Conservation (phyloP, 2,888 invertebrate species). For the Plagodis pulveraria region DNA sequence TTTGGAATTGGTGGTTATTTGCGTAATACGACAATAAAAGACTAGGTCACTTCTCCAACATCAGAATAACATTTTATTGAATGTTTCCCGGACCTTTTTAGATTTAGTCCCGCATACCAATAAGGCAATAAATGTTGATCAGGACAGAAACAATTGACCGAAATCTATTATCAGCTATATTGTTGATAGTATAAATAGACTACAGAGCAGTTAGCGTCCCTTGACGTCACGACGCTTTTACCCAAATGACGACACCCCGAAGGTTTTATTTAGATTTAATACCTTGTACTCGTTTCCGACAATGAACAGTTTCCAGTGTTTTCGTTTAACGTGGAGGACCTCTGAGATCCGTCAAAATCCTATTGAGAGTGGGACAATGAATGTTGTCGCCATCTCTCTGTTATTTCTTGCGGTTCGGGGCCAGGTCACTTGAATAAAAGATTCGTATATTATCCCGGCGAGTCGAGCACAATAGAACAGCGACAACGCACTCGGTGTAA, state of each 20-base stretch:
- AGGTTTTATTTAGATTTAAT: slow-evolving; percentile 34
- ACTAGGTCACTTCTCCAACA: slow-evolving; percentile 58
- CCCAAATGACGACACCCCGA: slow-evolving; percentile 23
- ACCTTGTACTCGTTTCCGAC: slow-evolving; percentile 27
- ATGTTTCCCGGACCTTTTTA: slow-evolving; percentile 67
- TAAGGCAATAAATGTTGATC: slow-evolving; percentile 78
- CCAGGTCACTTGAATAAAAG: slow-evolving; percentile 82
- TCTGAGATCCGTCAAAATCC: slow-evolving; percentile 68
- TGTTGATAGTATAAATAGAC: slow-evolving; percentile 53
- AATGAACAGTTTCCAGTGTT: slow-evolving; percentile 53
- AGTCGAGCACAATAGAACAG: slow-evolving; percentile 68
- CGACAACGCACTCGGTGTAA: slow-evolving; percentile 75
- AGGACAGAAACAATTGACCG: slow-evolving; percentile 71
- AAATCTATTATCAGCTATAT: slow-evolving; percentile 68
- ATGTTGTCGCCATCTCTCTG: slow-evolving; percentile 72
- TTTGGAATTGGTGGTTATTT: too few relatives aligned
- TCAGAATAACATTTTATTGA: slow-evolving; percentile 71
- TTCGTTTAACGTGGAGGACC: slow-evolving; percentile 47
- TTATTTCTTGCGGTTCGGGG: slow-evolving; percentile 74
- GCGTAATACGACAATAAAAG: slow-evolving; percentile 9
- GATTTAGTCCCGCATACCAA: slow-evolving; percentile 75
- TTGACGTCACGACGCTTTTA: slow-evolving; percentile 25
- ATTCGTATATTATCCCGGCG: slow-evolving; percentile 77
- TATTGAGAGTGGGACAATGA: slow-evolving; percentile 77
- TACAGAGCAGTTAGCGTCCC: slow-evolving; percentile 25